A percentile compares a stretch with the other conserved stretches of the same genome.
phyloP scores from a whole-genome alignment of 2,888 invertebrate species.

The Dichetophora obliterata region DNA sequence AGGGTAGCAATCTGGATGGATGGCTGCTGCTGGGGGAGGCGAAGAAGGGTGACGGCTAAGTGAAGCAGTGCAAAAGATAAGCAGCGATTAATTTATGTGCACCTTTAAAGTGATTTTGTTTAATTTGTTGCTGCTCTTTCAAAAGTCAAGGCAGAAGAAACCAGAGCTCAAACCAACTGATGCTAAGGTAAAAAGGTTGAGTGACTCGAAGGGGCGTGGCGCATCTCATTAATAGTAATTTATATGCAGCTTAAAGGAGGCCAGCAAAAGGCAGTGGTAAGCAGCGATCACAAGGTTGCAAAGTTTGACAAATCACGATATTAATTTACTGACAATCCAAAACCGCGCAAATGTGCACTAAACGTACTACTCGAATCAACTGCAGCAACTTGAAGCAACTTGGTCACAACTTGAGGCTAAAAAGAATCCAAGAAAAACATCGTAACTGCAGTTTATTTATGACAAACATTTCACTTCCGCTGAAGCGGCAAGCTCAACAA shows the following conservation, averaged over 20 bases:
- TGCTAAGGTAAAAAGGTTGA: not conserved
- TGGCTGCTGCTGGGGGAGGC: not conserved
- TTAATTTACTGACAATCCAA: slow-evolving; percentile 16
- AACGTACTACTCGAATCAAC: not conserved
- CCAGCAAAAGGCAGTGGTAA: not conserved
- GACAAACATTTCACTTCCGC: slow-evolving; percentile 43
- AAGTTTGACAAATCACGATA: not conserved
- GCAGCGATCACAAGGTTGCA: not conserved
- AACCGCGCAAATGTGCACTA: not conserved
- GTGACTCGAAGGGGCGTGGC: not conserved
- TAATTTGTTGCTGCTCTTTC: not conserved
- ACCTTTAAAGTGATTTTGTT: slow-evolving; percentile 48
- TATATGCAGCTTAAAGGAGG: slow-evolving; percentile 51
- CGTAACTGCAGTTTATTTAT: slow-evolving; percentile 42
- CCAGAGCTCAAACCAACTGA: not conserved
- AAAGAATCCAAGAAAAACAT: too few species aligned
- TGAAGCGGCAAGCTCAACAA: slow-evolving; percentile 17
- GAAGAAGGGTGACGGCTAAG: not conserved
- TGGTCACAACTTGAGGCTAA: too few species aligned
- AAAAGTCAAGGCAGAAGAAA: not conserved
- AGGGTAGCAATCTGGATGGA: not conserved
- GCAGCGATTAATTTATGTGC: slow-evolving; percentile 53
- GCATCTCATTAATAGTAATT: slow-evolving; percentile 62
- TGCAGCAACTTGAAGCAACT: not conserved
- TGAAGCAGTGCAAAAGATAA: not conserved